A percentile compares a stretch with the other conserved stretches of the same genome.
These are phyloP conservation scores for Actinia tenebrosa DNA, from an alignment of 64 coral and sea anemone species.

Conservation along the genomic window DNA sequence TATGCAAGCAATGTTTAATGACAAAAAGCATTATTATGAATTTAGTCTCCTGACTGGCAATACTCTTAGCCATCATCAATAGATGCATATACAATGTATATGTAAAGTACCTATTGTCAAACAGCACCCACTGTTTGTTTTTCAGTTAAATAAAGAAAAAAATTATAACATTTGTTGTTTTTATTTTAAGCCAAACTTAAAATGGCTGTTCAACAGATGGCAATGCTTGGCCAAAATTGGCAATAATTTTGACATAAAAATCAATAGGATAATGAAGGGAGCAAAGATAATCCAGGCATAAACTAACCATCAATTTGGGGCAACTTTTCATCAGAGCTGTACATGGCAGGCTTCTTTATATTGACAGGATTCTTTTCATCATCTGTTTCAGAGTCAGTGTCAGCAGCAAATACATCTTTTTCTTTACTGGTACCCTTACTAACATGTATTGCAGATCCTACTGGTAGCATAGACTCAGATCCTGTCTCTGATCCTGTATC, in stretches of 20 bases:
- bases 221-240: no score
- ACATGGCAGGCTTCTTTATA: background rate
- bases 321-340: conserved; percentile 7
- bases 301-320: background rate
- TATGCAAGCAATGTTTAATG: background rate
- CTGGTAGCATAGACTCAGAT: conserved; percentile 84
- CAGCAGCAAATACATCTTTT: conserved; percentile 47
- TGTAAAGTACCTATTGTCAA: no score
- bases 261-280: no score
- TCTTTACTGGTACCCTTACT: background rate
- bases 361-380: conserved; percentile 23
- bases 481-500: conserved; percentile 95
- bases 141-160: no score
- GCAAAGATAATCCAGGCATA: background rate
- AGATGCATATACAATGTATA: no score
- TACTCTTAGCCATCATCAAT: no score
- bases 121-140: no score
- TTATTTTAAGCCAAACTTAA: no score
- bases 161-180: no score
- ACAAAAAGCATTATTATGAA: background rate
- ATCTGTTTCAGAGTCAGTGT: conserved; percentile 66
- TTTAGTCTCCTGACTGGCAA: background rate
- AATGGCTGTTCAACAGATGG: no score
- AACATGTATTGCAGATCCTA: background rate
- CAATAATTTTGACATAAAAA: no score